Base-by-base conservation (phyloP, 2,888 invertebrate genomes). In the Netelia fuscicornis region DNA sequence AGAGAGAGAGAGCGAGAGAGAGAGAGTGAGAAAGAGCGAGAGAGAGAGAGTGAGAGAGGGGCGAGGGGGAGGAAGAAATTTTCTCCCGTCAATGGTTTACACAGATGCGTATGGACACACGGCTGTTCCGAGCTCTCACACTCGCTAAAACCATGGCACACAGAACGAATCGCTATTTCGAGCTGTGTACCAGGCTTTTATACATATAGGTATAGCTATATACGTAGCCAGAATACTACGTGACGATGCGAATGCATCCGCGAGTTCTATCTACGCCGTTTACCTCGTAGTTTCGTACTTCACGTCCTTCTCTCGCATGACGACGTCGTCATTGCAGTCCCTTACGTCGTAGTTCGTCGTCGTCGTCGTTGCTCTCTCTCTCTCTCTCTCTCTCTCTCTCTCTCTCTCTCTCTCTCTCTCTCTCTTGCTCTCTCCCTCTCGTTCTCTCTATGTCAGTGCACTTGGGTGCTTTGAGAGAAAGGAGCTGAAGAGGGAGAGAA, bases 221-320 rank as follows among this genome's bases (percentile, higher is more conserved):
- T 64, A 30, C 60, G 23, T 48, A 17, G 37, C 10, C 48, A 52
- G 30, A 62, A 48, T 54, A 54, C n/a, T 54, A 75, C 79, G 62
- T 71, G 65, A 67, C 54, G 77, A 68, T 37, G 70, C 71, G 62
- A 80, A 76, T 68, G 83, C 54, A 75, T 84, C 65, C 25, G 71
- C n/a, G 44, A 56, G 71, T 71, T 72, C 79, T 72, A 79, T 79
- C 71, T 65, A 17, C 79, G 64, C 70, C 64, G 71, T 71, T 79
- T 72, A 71, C 79, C 71, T 79, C 79, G 70, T 65, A 42, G 71
- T 48, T 25, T 48, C 44, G 68, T 11, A 17, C 56, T 72, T 56
- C 56, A 42, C 71, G 54, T 79, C 78, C n/a, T 74, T 20, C 62
- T 37, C 56, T 25, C 30, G 30, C 30, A 30, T 5, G 30, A 30